A percentile compares a stretch with the other conserved stretches of the same genome.
phyloP scores from a whole-genome alignment of 2,888 invertebrate species.

The Drosophila putrida region DNA sequence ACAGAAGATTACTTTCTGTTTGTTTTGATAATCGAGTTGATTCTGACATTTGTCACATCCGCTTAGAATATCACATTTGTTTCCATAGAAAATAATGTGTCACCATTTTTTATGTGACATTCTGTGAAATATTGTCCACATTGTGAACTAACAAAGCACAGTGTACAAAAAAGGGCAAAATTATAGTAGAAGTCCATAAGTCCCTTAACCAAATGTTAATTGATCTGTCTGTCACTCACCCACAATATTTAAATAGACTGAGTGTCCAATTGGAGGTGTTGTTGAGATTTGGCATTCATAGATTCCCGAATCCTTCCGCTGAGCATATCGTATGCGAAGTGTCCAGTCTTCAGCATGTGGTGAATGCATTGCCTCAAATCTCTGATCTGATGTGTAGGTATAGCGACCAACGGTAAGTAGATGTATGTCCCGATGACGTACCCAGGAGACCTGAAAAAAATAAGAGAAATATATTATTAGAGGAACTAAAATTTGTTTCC shows the following conservation, averaged over 20 bases:
- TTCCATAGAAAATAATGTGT: too few relatives aligned
- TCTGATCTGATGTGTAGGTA: conserved; percentile 93
- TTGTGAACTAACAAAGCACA: too few relatives aligned
- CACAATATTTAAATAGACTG: conserved; percentile 92
- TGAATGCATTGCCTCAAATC: conserved; percentile 94
- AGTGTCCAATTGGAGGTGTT: conserved; percentile 94
- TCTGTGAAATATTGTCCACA: too few relatives aligned
- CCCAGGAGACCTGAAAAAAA: conserved; percentile 91
- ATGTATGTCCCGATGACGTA: conserved; percentile 91
- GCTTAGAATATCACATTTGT: too few relatives aligned
- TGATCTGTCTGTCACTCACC: conserved; percentile 87
- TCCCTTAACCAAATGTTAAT: not conserved
- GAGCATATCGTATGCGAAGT: conserved; percentile 90
- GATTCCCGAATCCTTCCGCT: conserved; percentile 91
- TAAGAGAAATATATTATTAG: too few relatives aligned
- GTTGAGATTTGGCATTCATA: conserved; percentile 97
- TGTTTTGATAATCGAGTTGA: too few relatives aligned
- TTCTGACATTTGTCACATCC: too few relatives aligned
- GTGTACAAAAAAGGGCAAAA: too few relatives aligned
- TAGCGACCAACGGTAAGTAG: conserved; percentile 91
- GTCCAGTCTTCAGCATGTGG: conserved; percentile 96
- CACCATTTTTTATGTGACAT: too few relatives aligned
- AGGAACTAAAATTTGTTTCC: too few relatives aligned
- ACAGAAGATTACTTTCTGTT: too few relatives aligned
- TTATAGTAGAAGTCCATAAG: too few relatives aligned